Conservation (phyloP, 2,888 invertebrate species). For the Dicyrtomina minuta region DNA sequence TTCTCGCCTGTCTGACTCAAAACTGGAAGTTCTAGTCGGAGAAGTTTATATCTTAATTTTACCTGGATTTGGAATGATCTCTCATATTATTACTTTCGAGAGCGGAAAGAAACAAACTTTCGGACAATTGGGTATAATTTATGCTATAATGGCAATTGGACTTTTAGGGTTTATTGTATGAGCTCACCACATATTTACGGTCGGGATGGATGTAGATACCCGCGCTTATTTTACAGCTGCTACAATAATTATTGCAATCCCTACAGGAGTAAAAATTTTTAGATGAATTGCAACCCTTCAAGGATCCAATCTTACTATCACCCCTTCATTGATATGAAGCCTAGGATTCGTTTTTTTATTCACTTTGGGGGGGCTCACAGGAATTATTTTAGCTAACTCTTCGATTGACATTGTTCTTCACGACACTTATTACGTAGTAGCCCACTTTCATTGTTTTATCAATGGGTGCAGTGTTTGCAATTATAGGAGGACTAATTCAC, state of each 20-base stretch:
- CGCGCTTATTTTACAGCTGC: slow-evolving; percentile 82
- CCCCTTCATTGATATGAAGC: slow-evolving; percentile 66
- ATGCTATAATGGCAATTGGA: slow-evolving; percentile 81
- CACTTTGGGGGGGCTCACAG: slow-evolving; percentile 71
- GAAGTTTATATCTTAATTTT: slow-evolving; percentile 85
- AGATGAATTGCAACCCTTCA: slow-evolving; percentile 72
- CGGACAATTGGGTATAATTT: slow-evolving; percentile 73
- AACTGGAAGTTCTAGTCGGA: no score
- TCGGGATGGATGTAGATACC: slow-evolving; percentile 79
- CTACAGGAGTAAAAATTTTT: slow-evolving; percentile 82
- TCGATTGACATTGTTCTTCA: slow-evolving; percentile 75
- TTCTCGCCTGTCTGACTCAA: no score
- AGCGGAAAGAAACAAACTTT: slow-evolving; percentile 74
- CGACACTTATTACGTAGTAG: slow-evolving; percentile 82
- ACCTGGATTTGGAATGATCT: slow-evolving; percentile 79
- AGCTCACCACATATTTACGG: slow-evolving; percentile 82
- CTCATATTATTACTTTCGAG: slow-evolving; percentile 74
- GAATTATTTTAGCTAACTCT: slow-evolving; percentile 67
- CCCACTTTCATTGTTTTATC: slow-evolving; percentile 78
- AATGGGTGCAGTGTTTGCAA: slow-evolving; percentile 76
- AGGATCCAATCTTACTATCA: slow-evolving; percentile 65
- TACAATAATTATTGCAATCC: slow-evolving; percentile 83
- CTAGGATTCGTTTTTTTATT: slow-evolving; percentile 77
- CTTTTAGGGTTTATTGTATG: slow-evolving; percentile 80
- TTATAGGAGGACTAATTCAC: slow-evolving; percentile 71